Evolutionary conservation across 2,113 vertebrate species (phyloP).

Genomic region (Tinamus guttatus): DNA sequence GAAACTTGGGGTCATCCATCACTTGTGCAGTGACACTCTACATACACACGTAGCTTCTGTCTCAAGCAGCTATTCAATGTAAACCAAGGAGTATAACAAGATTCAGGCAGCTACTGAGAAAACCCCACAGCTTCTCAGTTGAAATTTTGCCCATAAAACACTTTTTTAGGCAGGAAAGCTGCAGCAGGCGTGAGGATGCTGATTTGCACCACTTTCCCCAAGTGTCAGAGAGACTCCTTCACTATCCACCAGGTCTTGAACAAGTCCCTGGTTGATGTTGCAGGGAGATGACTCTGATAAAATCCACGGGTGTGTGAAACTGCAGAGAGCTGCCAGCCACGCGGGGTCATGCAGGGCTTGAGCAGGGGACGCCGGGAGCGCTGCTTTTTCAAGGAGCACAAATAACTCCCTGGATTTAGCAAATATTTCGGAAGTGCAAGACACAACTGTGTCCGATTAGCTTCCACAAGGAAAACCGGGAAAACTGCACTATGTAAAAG

Average conservation of each 20-base stretch:
- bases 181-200: not conserved
- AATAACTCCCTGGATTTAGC: not conserved
- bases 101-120: slow-evolving; percentile 18
- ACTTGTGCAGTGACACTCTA: not conserved
- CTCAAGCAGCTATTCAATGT: not conserved
- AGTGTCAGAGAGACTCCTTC: not conserved
- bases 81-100: not conserved
- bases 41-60: not conserved
- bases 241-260: not conserved
- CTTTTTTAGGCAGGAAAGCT: slow-evolving; percentile 19
- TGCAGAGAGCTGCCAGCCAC: not conserved
- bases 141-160: slow-evolving; percentile 8
- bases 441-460: not conserved
- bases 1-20: not conserved
- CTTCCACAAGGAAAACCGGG: not conserved
- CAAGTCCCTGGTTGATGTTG: not conserved
- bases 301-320: not conserved
- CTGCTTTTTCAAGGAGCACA: not conserved
- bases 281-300: not conserved
- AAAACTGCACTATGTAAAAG: not conserved
- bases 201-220: slow-evolving; percentile 14
- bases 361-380: not conserved
- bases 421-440: not conserved
- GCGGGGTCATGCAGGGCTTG: not conserved
- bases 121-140: slow-evolving; percentile 4